A percentile compares a stretch with the other conserved stretches of the same genome.
Conservation (phyloP, 2,888 invertebrate species). For the Eurytoma californica region DNA sequence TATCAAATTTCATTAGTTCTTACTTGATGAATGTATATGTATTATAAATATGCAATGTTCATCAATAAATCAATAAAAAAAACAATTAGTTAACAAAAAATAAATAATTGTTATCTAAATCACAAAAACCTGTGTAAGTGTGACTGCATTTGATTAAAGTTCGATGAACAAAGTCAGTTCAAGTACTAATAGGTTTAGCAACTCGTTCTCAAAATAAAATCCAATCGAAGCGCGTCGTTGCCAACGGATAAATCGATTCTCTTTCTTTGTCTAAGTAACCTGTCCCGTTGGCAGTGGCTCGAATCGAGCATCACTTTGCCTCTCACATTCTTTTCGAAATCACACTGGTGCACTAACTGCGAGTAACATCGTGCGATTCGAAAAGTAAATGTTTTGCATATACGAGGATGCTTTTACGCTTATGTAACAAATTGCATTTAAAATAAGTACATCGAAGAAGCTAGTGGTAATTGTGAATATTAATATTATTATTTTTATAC, state of each 20-base stretch:
- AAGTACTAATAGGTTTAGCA: conserved; percentile 19
- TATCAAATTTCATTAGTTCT: background rate
- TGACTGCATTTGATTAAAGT: conserved; percentile 9
- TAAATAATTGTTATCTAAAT: too few relatives aligned
- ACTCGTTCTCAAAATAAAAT: conserved; percentile 64
- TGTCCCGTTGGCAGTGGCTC: conserved; percentile 44
- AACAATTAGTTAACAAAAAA: too few relatives aligned
- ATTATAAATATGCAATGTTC: too few relatives aligned
- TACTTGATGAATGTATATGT: too few relatives aligned
- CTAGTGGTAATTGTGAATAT: too few relatives aligned
- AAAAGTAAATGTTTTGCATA: conserved; percentile 9
- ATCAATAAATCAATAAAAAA: too few relatives aligned
- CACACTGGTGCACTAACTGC: conserved; percentile 64
- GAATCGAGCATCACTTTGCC: conserved; percentile 57
- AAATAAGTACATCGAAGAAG: too few relatives aligned
- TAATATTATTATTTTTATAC: too few relatives aligned
- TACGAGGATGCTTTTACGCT: background rate
- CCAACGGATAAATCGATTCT: conserved; percentile 60
- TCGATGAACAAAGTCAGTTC: conserved; percentile 56
- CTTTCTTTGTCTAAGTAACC: conserved; percentile 8
- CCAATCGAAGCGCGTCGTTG: conserved; percentile 69
- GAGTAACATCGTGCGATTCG: conserved; percentile 44
- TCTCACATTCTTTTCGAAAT: conserved; percentile 67
- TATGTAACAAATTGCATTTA: too few relatives aligned
- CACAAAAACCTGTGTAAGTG: background rate